These are phyloP conservation scores for Bombus waltoni DNA, from an alignment of 1,140 invertebrate genomes.

Conservation along the genomic window DNA sequence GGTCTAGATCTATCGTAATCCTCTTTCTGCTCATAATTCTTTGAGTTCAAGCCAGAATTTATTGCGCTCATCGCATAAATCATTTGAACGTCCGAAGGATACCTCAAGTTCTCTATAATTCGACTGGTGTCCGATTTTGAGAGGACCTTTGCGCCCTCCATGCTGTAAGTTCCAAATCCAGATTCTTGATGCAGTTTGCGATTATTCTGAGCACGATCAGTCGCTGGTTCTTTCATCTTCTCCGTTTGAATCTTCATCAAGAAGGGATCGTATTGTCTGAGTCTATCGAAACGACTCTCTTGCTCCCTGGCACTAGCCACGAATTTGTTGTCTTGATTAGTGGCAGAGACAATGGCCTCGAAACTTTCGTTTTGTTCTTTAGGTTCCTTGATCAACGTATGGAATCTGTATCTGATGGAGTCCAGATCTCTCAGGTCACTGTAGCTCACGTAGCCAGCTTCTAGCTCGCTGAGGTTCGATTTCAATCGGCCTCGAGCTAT, in stretches of 20 bases:
- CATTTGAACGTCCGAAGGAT: slow-evolving; percentile 27
- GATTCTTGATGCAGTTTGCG: not conserved
- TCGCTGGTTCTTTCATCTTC: not conserved
- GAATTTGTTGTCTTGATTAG: not conserved
- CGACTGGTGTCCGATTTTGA: not conserved
- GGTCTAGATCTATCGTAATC: not conserved
- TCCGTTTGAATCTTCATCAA: slow-evolving; percentile 27
- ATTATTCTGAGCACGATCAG: not conserved
- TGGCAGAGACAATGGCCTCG: slow-evolving; percentile 43
- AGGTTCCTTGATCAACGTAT: slow-evolving; percentile 75
- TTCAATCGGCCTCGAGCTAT: slow-evolving; percentile 73
- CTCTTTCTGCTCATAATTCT: not conserved
- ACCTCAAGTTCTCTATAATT: not conserved
- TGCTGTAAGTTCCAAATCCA: not conserved
- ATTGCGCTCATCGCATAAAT: slow-evolving; percentile 9
- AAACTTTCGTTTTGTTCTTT: slow-evolving; percentile 47
- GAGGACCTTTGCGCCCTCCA: slow-evolving; percentile 33
- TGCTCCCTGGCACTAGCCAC: not conserved
- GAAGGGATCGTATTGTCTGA: slow-evolving; percentile 44
- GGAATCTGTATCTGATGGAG: slow-evolving; percentile 78
- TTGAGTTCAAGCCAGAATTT: not conserved
- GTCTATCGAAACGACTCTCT: slow-evolving; percentile 29
- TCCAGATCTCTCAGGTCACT: slow-evolving; percentile 75
- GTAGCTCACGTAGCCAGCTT: slow-evolving; percentile 79
- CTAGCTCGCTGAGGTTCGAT: slow-evolving; percentile 77